phyloP scores from a whole-genome alignment of 2,888 invertebrate species.

The Yponomeuta evonymella region DNA sequence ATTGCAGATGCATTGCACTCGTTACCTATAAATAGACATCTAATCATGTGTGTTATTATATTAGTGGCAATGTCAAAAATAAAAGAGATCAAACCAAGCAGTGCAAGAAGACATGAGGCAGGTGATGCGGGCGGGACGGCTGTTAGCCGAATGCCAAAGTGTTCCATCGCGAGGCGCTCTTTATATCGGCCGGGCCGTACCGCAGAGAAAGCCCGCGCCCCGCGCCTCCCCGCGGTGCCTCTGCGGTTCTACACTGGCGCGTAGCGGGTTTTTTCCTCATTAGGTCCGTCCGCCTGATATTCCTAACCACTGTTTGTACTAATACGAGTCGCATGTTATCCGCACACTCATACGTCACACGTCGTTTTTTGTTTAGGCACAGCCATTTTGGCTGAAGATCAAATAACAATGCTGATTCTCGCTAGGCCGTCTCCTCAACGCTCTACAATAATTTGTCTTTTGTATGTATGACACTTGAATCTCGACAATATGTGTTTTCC shows the following conservation, averaged over 20 bases:
- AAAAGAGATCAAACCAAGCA: conserved; percentile 49
- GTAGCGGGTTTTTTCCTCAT: conserved; percentile 75
- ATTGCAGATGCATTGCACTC: conserved; percentile 60
- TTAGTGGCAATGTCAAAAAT: conserved; percentile 53
- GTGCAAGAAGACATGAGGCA: conserved; percentile 47
- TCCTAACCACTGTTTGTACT: conserved; percentile 38
- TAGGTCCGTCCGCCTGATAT: conserved; percentile 52
- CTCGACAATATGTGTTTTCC: neutral
- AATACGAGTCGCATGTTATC: conserved; percentile 56
- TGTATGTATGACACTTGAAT: neutral
- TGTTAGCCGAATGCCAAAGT: conserved; percentile 74
- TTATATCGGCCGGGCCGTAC: conserved; percentile 63
- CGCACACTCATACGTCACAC: conserved; percentile 46
- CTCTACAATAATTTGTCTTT: neutral
- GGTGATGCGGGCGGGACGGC: conserved; percentile 72
- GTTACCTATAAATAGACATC: conserved; percentile 60
- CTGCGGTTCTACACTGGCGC: conserved; percentile 37
- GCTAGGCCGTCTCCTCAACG: conserved; percentile 2
- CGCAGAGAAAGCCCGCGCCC: conserved; percentile 69
- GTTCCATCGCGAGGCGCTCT: conserved; percentile 67
- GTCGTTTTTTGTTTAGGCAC: conserved; percentile 22
- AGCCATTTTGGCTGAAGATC: conserved; percentile 21
- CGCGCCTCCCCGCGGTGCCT: conserved; percentile 53
- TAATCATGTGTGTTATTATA: conserved; percentile 57
- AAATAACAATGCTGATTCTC: conserved; percentile 16